Conservation (phyloP, 2,888 invertebrate genomes). For the Caenorhabditis sp. region DNA sequence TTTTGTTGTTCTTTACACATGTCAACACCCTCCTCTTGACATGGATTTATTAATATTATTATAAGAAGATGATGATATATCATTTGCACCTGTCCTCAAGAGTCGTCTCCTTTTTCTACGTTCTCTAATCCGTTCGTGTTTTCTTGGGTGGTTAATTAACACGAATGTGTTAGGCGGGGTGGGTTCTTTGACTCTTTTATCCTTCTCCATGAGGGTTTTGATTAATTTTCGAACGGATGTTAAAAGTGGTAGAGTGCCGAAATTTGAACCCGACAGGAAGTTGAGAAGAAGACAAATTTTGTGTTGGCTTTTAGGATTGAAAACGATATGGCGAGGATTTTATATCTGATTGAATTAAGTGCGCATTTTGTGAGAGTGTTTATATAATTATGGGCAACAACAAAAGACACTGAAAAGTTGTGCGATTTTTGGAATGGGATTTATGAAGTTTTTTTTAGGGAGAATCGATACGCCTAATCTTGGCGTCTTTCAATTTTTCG, state of each 20-base stretch:
- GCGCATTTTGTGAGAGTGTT: too few species aligned
- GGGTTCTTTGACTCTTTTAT: neutral
- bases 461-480: too few species aligned
- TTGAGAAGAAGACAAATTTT: neutral
- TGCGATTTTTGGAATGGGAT: too few species aligned
- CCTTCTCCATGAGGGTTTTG: neutral
- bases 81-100: neutral
- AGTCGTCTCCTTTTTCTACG: neutral
- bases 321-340: neutral
- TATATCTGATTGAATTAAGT: neutral
- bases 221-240: neutral
- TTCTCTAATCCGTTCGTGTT: neutral
- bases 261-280: neutral
- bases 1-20: neutral
- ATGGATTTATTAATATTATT: neutral
- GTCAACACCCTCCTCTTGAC: neutral
- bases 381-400: too few species aligned
- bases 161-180: neutral
- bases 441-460: too few species aligned
- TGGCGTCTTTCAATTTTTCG: too few species aligned
- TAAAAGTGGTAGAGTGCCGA: neutral
- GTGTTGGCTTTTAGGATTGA: neutral
- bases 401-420: too few species aligned
- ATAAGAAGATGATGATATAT: neutral
- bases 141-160: neutral